phyloP scores from a whole-genome alignment of 2,113 vertebrate genomes.

The Thunnus thynnus region DNA sequence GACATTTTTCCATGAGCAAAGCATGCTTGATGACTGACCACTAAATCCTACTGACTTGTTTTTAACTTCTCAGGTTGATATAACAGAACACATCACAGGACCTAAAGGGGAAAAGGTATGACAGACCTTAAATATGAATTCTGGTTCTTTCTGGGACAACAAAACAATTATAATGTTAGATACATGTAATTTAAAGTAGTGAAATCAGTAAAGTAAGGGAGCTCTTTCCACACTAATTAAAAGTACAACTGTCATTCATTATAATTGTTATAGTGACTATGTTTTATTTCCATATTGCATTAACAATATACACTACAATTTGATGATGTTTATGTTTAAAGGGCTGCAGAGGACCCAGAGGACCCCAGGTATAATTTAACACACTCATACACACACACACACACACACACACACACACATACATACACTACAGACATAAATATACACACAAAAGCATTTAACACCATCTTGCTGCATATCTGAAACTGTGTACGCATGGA shows the following conservation, averaged over 20 bases:
- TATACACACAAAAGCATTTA: not conserved
- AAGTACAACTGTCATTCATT: not conserved
- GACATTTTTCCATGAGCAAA: too few species aligned
- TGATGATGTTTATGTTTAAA: constrained; percentile 27
- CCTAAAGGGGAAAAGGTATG: constrained; percentile 64
- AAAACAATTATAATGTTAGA: not conserved
- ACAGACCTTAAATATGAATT: not conserved
- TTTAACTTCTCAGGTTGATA: constrained; percentile 59
- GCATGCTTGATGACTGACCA: not conserved
- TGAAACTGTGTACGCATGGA: not conserved
- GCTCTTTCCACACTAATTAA: not conserved
- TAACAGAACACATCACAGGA: constrained; percentile 69
- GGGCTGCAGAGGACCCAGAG: constrained; percentile 73
- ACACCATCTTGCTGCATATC: not conserved
- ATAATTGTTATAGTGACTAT: not conserved
- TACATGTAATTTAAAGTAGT: not conserved
- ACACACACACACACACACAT: not conserved
- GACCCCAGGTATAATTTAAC: constrained; percentile 45
- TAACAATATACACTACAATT: not conserved
- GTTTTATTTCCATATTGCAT: not conserved
- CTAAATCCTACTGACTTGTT: not conserved
- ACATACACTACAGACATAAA: not conserved
- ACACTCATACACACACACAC: constrained; percentile 15
- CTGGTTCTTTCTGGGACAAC: too few species aligned
- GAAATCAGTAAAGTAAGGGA: too few species aligned